These are phyloP conservation scores for Andrena marginata DNA, from an alignment of 2,888 invertebrate species.

Conservation along the genomic window DNA sequence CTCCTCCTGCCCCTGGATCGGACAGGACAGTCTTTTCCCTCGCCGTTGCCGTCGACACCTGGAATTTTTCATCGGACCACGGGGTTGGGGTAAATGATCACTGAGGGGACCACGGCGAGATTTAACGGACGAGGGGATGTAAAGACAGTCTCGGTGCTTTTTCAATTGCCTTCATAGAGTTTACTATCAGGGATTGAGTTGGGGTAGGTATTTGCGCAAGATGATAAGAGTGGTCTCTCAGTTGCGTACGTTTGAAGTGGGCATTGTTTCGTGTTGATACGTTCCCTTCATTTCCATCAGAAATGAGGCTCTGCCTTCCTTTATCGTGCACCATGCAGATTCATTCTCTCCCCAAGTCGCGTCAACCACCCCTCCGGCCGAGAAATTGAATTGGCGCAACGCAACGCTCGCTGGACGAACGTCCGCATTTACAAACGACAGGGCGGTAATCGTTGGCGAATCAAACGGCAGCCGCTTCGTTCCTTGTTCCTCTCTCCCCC, in stretches of 20 bases:
- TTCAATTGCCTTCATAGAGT: neutral
- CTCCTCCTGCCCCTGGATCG: neutral
- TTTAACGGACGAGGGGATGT: neutral
- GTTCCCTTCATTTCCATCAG: neutral
- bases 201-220: too few species aligned
- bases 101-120: neutral
- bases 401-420: neutral
- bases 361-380: neutral
- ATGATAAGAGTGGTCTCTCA: neutral
- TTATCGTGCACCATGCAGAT: neutral
- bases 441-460: constrained; percentile 18
- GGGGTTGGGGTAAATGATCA: constrained; percentile 3
- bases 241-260: neutral
- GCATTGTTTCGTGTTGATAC: too few species aligned
- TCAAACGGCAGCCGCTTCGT: constrained; percentile 1
- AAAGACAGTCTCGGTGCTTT: neutral
- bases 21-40: constrained; percentile 13
- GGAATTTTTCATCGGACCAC: constrained; percentile 34
- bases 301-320: neutral
- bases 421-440: neutral
- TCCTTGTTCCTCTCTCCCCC: constrained; percentile 22
- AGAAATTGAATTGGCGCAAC: constrained; percentile 31
- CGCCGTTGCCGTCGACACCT: constrained; percentile 12
- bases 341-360: neutral
- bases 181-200: neutral